A percentile compares a stretch with the other conserved stretches of the same genome.
These are phyloP conservation scores for Petrosia ficiformis DNA, from an alignment of 37 sponge, comb jelly and placozoan species.

Conservation along the genomic window DNA sequence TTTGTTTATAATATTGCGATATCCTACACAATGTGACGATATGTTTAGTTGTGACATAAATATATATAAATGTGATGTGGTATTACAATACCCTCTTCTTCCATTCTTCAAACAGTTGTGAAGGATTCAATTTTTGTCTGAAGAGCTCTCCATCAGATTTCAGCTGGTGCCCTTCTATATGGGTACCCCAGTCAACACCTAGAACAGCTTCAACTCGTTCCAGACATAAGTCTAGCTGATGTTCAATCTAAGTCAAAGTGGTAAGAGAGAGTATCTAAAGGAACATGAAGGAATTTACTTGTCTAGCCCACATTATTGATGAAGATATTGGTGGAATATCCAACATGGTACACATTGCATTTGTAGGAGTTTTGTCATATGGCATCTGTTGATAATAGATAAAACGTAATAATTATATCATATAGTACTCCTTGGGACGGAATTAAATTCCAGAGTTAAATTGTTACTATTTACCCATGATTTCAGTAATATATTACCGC, in stretches of 20 bases:
- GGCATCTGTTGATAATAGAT: conserved; percentile 58
- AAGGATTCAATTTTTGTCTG: conserved; percentile 91
- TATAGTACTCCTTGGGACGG: too few species aligned
- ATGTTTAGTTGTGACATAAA: too few species aligned
- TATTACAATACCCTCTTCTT: conserved; percentile 25
- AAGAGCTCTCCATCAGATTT: conserved; percentile 96
- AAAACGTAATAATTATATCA: too few species aligned
- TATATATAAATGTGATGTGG: too few species aligned
- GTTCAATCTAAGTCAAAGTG: conserved; percentile 66
- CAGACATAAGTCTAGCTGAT: conserved; percentile 87
- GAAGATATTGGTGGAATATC: conserved; percentile 97
- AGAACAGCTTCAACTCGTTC: conserved; percentile 93
- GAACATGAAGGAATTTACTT: conserved; percentile 37
- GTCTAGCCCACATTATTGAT: conserved; percentile 98
- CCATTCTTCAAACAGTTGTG: conserved; percentile 62
- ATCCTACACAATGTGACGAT: neutral
- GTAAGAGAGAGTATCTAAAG: neutral
- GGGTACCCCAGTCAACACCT: conserved; percentile 90
- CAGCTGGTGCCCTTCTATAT: conserved; percentile 93
- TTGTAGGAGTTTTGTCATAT: conserved; percentile 83
- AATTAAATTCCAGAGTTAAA: too few species aligned
- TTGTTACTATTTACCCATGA: too few species aligned
- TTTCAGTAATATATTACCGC: too few species aligned
- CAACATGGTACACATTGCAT: conserved; percentile 66
- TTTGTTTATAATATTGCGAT: neutral